Base-by-base conservation (phyloP, 2,797 vertebrate species). In the Pelobates cultripes region DNA sequence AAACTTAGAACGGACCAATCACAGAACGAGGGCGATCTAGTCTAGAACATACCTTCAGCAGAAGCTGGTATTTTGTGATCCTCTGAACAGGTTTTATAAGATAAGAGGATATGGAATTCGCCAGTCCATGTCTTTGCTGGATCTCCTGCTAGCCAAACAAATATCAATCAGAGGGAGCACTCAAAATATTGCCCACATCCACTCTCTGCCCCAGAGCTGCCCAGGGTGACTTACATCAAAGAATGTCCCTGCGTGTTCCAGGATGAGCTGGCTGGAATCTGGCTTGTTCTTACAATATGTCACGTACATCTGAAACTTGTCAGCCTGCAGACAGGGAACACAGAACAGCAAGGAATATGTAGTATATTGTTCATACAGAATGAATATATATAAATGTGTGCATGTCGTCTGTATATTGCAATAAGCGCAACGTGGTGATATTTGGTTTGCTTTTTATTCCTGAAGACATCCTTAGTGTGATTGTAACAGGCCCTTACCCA, bases 201-300 rank as follows among this genome's bases (percentile, higher is more conserved):
- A 67, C 17, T 43, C 7, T 9, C 55, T 14, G 4, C 9, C 55
- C 13, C 9, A 12, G 14, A 15, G 55, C 9, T 57, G 13, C 55
- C 14, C 4, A 14, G 55, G 45, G 55, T 73, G 84, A 92, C 98
- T 97, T 91, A 99, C 98, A 72, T 99, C 98, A 89, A 99, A 99
- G 93, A 99, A 99, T 82, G 91, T 92, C 76, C 97, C 96, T n/a
- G 96, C 97, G 0, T 99, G 96, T 84, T 99, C 98, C 92, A 99
- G 91, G 82, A 99, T 97, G 71, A 99, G 96, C 91, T 99, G 97
- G 88, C 90, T 99, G 87, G 98, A 99, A 91, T 99, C 97, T 2
- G 98, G 98, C 86, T 99, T 99, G 91, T 99, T 99, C 92, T 98
- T 99, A 92, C 98, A 99, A 92, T 99, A 99, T 83, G 96, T 95